These are phyloP conservation scores for Rhabdornis inornatus DNA, from an alignment of 2,113 vertebrate genomes.

Conservation along the genomic window DNA sequence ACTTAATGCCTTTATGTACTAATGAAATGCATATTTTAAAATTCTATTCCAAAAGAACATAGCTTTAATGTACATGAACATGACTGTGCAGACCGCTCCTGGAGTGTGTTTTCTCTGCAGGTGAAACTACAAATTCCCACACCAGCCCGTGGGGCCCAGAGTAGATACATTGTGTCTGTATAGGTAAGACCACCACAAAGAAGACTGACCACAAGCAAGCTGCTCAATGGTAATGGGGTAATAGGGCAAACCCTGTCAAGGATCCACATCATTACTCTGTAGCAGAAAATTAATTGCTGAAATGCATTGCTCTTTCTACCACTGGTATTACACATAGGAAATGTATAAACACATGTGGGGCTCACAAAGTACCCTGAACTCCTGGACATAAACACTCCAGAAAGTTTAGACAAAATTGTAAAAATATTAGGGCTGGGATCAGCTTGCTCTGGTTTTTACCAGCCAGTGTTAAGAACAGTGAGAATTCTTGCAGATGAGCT, in stretches of 20 bases:
- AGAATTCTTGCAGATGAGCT: neutral
- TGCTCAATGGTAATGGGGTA: neutral
- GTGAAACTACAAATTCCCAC: neutral
- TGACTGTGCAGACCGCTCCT: rapidly evolving
- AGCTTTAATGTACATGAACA: neutral
- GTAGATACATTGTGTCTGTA: neutral
- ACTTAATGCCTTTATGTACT: neutral
- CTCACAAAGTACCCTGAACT: neutral
- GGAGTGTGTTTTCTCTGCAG: rapidly evolving
- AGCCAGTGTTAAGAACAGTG: neutral
- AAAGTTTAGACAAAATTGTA: neutral
- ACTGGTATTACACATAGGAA: neutral
- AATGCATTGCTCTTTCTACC: neutral
- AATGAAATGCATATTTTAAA: neutral
- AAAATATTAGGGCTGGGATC: neutral
- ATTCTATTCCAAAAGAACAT: neutral
- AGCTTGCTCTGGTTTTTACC: neutral
- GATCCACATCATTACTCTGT: neutral
- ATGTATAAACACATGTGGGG: neutral
- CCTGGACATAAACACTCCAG: neutral
- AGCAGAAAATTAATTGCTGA: neutral
- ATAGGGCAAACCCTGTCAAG: neutral
- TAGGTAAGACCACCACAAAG: neutral
- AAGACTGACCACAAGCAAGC: neutral
- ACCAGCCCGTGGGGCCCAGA: neutral